phyloP scores from a whole-genome alignment of 2,113 vertebrate genomes.

The Toxotes chatareus region DNA sequence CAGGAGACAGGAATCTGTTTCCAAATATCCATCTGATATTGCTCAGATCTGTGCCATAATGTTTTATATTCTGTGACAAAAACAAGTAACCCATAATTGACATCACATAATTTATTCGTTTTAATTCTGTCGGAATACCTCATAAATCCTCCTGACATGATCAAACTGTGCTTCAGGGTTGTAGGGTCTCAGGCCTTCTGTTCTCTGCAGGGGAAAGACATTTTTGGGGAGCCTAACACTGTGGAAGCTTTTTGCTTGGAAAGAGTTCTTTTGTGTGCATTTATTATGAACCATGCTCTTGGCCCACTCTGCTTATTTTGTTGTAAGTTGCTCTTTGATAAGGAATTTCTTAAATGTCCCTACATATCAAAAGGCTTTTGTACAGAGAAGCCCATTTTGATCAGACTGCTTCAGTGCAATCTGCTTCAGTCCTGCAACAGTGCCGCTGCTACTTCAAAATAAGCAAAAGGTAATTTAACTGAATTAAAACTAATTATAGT shows the following conservation, averaged over 20 bases:
- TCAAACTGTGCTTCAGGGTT: not conserved
- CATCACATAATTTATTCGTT: conserved; percentile 2
- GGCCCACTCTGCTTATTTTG: conserved; percentile 33
- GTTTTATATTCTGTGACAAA: not conserved
- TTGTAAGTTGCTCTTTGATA: conserved; percentile 41
- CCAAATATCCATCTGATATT: not conserved
- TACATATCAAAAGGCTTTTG: conserved; percentile 51
- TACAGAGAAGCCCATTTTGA: conserved; percentile 35
- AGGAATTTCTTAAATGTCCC: conserved; percentile 42
- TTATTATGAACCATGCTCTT: conserved; percentile 23
- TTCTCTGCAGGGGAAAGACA: conserved; percentile 9
- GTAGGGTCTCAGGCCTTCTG: conserved; percentile 7
- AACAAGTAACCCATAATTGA: conserved; percentile 4
- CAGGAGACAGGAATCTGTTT: not conserved
- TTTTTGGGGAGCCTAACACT: conserved; percentile 13
- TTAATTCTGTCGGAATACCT: not conserved
- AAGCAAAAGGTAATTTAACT: not conserved
- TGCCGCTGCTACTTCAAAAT: not conserved
- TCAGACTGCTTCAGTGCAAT: conserved; percentile 6
- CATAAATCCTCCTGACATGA: conserved; percentile 23
- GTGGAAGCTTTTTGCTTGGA: conserved; percentile 31
- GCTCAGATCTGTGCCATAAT: not conserved
- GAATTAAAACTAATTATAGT: not conserved
- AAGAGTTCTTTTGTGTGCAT: conserved; percentile 36
- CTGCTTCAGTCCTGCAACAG: not conserved